Conservation (phyloP, 2,797 vertebrate genomes). For the Lagodon rhomboides region DNA sequence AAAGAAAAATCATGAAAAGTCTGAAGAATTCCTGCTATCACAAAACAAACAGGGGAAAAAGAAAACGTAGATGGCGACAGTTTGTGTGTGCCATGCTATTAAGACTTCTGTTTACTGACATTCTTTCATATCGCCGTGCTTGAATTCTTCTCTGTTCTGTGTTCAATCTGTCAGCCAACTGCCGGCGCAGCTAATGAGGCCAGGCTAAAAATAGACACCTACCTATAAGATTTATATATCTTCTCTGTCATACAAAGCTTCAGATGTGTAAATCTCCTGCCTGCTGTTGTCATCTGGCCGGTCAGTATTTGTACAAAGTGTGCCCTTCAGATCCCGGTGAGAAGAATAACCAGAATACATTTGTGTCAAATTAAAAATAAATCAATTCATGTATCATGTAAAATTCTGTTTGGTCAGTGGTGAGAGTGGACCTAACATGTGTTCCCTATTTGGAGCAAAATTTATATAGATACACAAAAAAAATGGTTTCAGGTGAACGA, state of each 20-base stretch:
- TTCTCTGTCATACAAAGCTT: conserved; percentile 30
- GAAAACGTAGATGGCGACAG: neutral
- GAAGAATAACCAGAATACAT: neutral
- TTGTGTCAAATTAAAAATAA: neutral
- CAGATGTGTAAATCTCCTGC: conserved; percentile 27
- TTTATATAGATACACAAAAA: neutral
- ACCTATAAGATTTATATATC: conserved; percentile 59
- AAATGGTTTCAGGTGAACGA: no score
- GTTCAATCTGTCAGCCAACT: conserved; percentile 54
- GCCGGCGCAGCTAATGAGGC: conserved; percentile 63
- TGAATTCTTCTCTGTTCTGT: conserved; percentile 36
- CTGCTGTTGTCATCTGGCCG: neutral
- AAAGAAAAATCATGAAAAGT: no score
- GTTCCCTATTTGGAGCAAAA: neutral
- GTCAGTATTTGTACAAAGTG: neutral
- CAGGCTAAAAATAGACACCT: conserved; percentile 62
- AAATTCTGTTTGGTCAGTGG: neutral
- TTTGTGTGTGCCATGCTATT: neutral
- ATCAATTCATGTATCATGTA: neutral
- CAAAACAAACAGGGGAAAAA: neutral
- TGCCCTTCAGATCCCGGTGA: neutral
- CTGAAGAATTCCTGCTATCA: neutral
- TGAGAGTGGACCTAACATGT: neutral
- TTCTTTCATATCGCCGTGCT: conserved; percentile 17
- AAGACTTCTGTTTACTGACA: neutral